Conservation (phyloP, 2,797 vertebrate genomes). For the Arrhamphus sclerolepis region DNA sequence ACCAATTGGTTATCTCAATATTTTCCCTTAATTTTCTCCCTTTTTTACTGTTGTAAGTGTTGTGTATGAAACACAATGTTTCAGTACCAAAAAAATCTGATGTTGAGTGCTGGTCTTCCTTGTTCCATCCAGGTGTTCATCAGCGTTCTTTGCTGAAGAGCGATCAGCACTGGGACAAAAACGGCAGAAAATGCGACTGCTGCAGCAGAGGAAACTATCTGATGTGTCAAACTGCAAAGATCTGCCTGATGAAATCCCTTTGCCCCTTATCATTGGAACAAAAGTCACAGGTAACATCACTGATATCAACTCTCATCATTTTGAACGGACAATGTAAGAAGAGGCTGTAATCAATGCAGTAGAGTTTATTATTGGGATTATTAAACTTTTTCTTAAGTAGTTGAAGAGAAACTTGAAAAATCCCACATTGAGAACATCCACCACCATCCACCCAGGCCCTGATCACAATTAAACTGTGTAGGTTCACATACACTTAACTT, state of each 20-base stretch:
- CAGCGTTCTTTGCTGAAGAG: conserved; percentile 97
- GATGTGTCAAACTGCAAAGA: conserved; percentile 97
- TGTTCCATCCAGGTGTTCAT: conserved; percentile 88
- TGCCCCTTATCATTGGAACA: conserved; percentile 96
- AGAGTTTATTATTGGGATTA: too few species aligned
- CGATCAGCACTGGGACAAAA: conserved; percentile 93
- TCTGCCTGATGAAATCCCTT: conserved; percentile 96
- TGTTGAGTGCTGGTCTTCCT: neutral
- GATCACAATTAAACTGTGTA: too few species aligned
- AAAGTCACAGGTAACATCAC: conserved; percentile 87
- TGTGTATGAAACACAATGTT: neutral
- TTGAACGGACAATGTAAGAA: neutral
- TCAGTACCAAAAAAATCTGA: neutral
- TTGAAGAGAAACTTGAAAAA: too few species aligned
- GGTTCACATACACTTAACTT: too few species aligned
- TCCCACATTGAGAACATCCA: too few species aligned
- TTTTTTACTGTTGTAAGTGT: too few species aligned
- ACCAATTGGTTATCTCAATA: too few species aligned
- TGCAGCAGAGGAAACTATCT: conserved; percentile 95
- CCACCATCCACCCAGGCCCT: too few species aligned
- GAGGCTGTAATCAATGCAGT: too few species aligned
- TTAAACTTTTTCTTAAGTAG: too few species aligned
- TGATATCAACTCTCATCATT: neutral
- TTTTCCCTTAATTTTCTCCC: neutral
- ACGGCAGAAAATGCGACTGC: conserved; percentile 93